phyloP scores from a whole-genome alignment of 2,113 vertebrate species.

The Chunga burmeisteri region DNA sequence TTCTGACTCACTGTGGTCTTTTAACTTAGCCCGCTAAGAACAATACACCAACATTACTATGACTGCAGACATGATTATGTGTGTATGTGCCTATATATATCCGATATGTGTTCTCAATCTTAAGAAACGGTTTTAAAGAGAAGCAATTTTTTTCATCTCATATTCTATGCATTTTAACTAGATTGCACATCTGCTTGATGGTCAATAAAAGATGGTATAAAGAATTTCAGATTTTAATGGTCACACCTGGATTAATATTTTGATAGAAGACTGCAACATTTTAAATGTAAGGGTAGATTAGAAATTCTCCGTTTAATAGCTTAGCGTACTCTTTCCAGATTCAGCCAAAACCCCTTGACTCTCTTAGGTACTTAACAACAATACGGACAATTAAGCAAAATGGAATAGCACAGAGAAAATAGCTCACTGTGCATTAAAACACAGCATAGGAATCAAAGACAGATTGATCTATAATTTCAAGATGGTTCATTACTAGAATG shows the following conservation, averaged over 20 bases:
- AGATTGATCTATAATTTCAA: neutral
- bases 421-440: neutral
- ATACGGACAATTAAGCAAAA: neutral
- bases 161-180: neutral
- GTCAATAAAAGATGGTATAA: neutral
- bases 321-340: neutral
- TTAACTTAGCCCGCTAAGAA: neutral
- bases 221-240: neutral
- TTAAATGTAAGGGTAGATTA: neutral
- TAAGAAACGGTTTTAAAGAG: neutral
- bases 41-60: neutral
- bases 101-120: neutral
- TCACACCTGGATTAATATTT: constrained; percentile 30
- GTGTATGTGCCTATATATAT: neutral
- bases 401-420: neutral
- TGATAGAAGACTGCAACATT: neutral
- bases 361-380: neutral
- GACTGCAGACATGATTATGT: neutral
- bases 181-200: neutral
- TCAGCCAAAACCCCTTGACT: neutral
- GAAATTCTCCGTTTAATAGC: neutral
- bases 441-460: neutral
- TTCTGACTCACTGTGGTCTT: neutral
- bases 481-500: neutral
- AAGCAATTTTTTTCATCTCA: neutral